phyloP scores from a whole-genome alignment of 1,140 invertebrate species.

The Chironomus tepperi region DNA sequence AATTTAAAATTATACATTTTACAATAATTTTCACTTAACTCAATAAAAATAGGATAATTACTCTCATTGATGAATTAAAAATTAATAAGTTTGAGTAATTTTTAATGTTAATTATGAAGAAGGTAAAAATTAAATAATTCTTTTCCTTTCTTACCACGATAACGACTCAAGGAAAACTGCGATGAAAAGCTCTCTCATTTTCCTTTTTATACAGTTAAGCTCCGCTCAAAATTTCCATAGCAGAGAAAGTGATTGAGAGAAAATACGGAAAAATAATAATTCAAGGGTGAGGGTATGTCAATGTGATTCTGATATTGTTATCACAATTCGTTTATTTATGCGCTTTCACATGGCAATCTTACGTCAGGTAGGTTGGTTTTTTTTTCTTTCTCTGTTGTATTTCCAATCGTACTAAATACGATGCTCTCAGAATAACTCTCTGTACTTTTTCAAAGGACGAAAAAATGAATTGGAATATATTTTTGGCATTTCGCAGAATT shows the following conservation, averaged over 20 bases:
- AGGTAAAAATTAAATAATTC: not conserved
- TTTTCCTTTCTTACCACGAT: not conserved
- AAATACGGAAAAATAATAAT: not conserved
- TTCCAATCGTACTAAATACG: no score
- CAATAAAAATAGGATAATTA: not conserved
- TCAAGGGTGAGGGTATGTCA: conserved; percentile 11
- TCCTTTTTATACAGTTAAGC: not conserved
- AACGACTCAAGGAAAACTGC: conserved; percentile 16
- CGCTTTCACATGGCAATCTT: conserved; percentile 11
- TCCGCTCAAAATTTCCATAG: not conserved
- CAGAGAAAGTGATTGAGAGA: not conserved
- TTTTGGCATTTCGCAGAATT: not conserved
- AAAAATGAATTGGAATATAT: not conserved
- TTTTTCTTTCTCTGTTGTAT: not conserved
- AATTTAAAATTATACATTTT: not conserved
- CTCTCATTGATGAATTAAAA: not conserved
- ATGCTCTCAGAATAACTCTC: not conserved
- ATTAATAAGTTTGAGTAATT: conserved; percentile 2
- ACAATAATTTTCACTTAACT: not conserved
- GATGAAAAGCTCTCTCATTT: not conserved
- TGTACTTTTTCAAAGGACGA: not conserved
- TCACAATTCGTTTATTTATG: not conserved
- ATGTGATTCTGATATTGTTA: not conserved
- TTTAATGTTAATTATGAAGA: not conserved
- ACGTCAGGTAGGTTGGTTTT: not conserved